A percentile compares a stretch with the other conserved stretches of the same genome.
These are phyloP conservation scores for Chalcosyrphus nemorum DNA, from an alignment of 2,888 invertebrate species.

Conservation along the genomic window DNA sequence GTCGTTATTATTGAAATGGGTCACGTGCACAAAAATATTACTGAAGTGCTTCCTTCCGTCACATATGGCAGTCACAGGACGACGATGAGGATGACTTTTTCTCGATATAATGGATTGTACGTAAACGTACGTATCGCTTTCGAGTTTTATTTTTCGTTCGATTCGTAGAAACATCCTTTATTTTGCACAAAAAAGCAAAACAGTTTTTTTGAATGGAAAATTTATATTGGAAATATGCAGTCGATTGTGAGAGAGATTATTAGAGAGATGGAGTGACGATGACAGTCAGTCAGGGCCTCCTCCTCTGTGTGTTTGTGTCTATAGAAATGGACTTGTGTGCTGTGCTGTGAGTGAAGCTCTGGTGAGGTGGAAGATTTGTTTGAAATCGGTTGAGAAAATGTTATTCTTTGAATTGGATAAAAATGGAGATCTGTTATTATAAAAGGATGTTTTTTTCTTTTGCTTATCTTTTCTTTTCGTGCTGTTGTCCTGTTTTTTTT, in stretches of 20 bases:
- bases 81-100: constrained; percentile 36
- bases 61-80: constrained; percentile 54
- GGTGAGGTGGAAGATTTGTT: constrained; percentile 47
- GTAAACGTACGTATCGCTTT: constrained; percentile 19
- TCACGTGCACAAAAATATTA: constrained; percentile 72
- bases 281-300: constrained; percentile 29
- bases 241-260: constrained; percentile 68
- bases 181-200: constrained; percentile 8
- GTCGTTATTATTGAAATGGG: constrained; percentile 66
- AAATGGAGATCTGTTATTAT: constrained; percentile 10
- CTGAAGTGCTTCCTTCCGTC: constrained; percentile 69
- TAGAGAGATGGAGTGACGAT: constrained; percentile 16
- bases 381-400: constrained; percentile 46
- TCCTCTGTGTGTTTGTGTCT: too few relatives aligned
- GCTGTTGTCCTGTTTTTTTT: neutral
- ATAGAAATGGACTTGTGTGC: neutral
- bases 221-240: constrained; percentile 68
- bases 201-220: constrained; percentile 46
- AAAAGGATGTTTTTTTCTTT: neutral
- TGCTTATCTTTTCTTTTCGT: neutral
- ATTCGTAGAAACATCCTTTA: constrained; percentile 17
- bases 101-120: neutral
- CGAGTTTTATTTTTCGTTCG: constrained; percentile 30
- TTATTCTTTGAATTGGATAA: constrained; percentile 26
- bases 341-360: neutral